These are phyloP conservation scores for Colinus virginianus DNA, from an alignment of 2,113 vertebrate species.

Conservation along the genomic window DNA sequence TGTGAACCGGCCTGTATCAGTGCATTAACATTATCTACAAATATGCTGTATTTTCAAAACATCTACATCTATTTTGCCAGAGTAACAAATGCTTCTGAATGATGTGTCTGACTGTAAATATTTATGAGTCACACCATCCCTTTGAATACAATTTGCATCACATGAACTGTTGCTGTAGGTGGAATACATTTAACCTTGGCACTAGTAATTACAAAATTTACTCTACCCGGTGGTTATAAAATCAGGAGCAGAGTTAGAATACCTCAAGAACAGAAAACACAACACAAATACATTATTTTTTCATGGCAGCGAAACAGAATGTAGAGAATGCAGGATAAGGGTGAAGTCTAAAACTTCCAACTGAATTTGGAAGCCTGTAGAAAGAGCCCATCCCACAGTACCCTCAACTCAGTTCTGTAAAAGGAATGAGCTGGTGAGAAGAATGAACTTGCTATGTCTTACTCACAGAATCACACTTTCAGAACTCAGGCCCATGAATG, in stretches of 20 bases:
- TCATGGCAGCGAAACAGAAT: not conserved
- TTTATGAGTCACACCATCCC: slow-evolving; percentile 55
- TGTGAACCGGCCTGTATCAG: not conserved
- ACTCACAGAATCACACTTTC: slow-evolving; percentile 84
- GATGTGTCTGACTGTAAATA: slow-evolving; percentile 70
- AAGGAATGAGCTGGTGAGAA: slow-evolving; percentile 11
- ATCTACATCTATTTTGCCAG: slow-evolving; percentile 25
- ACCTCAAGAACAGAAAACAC: not conserved
- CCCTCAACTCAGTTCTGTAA: slow-evolving; percentile 52
- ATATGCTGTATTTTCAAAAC: not conserved
- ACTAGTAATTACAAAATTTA: slow-evolving; percentile 71
- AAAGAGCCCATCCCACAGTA: not conserved
- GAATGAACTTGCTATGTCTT: not conserved
- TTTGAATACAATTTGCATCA: slow-evolving; percentile 65
- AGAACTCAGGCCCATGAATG: slow-evolving; percentile 82
- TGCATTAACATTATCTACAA: slow-evolving; percentile 28
- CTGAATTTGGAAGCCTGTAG: not conserved
- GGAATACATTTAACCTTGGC: slow-evolving; percentile 57
- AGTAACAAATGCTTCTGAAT: slow-evolving; percentile 54
- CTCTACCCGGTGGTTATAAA: slow-evolving; percentile 57
- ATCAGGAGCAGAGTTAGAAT: slow-evolving; percentile 34
- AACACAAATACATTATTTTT: not conserved
- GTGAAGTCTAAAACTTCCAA: not conserved
- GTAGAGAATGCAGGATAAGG: not conserved
- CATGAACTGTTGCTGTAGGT: slow-evolving; percentile 54